Conservation (phyloP, 2,888 invertebrate genomes). For the Drosophila cyrtoloma region DNA sequence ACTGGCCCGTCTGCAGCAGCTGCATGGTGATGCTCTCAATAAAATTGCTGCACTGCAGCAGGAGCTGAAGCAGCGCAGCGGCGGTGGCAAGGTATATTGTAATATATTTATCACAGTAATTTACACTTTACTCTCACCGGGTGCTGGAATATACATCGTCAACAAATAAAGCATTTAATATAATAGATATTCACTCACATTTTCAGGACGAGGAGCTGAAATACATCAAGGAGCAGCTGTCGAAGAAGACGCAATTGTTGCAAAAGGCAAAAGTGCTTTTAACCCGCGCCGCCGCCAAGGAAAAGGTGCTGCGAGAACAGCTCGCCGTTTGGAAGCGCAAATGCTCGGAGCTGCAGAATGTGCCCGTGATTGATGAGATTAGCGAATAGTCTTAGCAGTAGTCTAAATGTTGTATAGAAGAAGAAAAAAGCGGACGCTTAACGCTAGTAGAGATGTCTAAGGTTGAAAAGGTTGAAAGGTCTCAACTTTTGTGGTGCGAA, state of each 20-base stretch:
- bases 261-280: constrained; percentile 88
- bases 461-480: constrained; percentile 13
- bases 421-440: background rate
- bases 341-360: constrained; percentile 85
- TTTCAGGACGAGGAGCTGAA: constrained; percentile 85
- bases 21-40: constrained; percentile 80
- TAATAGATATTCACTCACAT: background rate
- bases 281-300: constrained; percentile 88
- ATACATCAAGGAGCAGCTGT: constrained; percentile 87
- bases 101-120: background rate
- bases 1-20: constrained; percentile 74
- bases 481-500: background rate
- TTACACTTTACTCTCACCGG: background rate
- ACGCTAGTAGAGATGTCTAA: constrained; percentile 7
- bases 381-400: constrained; percentile 81
- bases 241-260: constrained; percentile 87
- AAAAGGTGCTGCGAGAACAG: constrained; percentile 88
- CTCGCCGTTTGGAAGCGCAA: constrained; percentile 84
- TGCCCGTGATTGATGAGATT: constrained; percentile 85
- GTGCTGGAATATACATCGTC: background rate
- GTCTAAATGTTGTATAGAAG: constrained; percentile 58
- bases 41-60: constrained; percentile 82
- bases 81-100: constrained; percentile 57
- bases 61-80: constrained; percentile 76
- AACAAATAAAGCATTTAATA: background rate